Evolutionary conservation across 2,888 invertebrate genomes (phyloP).

Genomic region (Troides oblongomaculatus): DNA sequence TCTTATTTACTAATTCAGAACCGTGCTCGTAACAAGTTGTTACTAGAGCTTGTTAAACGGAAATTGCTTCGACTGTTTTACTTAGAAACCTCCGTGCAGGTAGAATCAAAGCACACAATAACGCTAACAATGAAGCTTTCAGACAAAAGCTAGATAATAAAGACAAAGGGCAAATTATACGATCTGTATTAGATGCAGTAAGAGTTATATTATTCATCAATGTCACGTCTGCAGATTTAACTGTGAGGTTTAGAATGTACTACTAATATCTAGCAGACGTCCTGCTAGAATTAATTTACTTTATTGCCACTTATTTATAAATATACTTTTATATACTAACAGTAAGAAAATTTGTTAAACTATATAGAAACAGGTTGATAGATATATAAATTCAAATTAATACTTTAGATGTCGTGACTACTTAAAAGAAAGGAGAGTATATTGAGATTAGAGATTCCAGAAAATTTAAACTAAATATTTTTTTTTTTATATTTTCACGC

Average conservation of each 20-base stretch:
- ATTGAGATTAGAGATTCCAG: no score
- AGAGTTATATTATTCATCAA: neutral
- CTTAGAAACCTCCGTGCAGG: slow-evolving; percentile 22
- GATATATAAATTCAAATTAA: no score
- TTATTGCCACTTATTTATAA: no score
- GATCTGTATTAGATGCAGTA: slow-evolving; percentile 4
- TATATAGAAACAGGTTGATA: no score
- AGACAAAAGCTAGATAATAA: slow-evolving; percentile 20
- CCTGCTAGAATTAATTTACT: no score
- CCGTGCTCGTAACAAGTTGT: slow-evolving; percentile 11
- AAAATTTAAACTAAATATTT: no score
- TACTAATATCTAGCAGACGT: no score
- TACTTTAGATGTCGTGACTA: no score
- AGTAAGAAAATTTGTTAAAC: no score
- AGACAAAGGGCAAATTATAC: slow-evolving; percentile 18
- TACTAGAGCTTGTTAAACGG: slow-evolving; percentile 19
- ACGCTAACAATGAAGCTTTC: slow-evolving; percentile 22
- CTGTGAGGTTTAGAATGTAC: neutral
- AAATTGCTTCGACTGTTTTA: slow-evolving; percentile 26
- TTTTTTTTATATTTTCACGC: no score
- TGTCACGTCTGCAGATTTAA: neutral
- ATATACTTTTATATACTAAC: no score
- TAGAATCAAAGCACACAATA: slow-evolving; percentile 23
- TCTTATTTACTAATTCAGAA: neutral
- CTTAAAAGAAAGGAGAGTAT: no score